Percentiles rank a stretch among this genome's conserved stretches.
phyloP scores from a whole-genome alignment of 2,113 vertebrate genomes.

The Oreochromis aureus region DNA sequence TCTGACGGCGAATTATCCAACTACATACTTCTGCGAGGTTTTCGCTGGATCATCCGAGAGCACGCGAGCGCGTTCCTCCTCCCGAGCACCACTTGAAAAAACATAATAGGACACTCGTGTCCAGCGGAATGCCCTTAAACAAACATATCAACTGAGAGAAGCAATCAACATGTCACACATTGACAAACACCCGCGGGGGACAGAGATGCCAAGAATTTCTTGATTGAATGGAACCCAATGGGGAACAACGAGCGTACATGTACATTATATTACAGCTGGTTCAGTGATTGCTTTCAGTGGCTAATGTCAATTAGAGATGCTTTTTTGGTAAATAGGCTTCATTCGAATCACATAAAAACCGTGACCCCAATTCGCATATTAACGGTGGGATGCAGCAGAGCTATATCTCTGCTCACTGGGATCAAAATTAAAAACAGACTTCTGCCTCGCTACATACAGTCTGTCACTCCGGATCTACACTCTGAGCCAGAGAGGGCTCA shows the following conservation, averaged over 20 bases:
- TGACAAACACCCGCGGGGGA: conserved; percentile 33
- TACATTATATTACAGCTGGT: conserved; percentile 22
- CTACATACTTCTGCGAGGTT: background rate
- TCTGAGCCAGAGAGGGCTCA: background rate
- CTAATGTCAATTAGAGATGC: conserved; percentile 46
- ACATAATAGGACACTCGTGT: conserved; percentile 14
- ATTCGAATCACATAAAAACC: conserved; percentile 10
- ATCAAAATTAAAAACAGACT: conserved; percentile 33
- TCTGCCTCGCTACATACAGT: conserved; percentile 17
- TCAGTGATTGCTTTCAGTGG: conserved; percentile 37
- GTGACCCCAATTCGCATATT: conserved; percentile 18
- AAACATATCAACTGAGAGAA: conserved; percentile 30
- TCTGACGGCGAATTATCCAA: background rate
- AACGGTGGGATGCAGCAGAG: conserved; percentile 9
- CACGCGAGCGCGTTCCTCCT: background rate
- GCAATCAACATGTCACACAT: conserved; percentile 37
- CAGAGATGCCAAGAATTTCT: conserved; percentile 40
- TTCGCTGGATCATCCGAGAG: background rate
- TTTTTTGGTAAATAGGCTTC: conserved; percentile 35
- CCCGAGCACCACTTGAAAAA: background rate
- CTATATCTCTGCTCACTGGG: background rate
- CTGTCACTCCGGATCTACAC: conserved; percentile 15
- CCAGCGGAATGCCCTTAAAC: conserved; percentile 39
- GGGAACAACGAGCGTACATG: conserved; percentile 12
- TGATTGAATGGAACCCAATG: conserved; percentile 25